Conservation (phyloP, 2,888 invertebrate genomes). For the Stenodema calcarata region DNA sequence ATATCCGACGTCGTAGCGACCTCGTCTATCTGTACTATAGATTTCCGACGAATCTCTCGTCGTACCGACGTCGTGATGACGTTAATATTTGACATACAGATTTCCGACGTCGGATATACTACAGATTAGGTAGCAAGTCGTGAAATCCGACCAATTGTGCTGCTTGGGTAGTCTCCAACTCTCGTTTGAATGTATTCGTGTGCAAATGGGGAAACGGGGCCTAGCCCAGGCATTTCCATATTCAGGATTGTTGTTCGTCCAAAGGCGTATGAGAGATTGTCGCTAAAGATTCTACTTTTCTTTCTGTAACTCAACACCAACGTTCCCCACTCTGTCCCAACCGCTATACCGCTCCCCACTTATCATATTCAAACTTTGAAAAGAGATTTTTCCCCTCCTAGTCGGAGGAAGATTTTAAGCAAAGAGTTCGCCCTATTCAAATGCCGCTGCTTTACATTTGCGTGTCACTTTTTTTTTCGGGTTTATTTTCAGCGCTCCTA, state of each 20-base stretch:
- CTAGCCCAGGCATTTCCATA: conserved; percentile 4
- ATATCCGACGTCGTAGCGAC: too few species aligned
- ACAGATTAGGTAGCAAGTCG: too few species aligned
- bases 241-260: conserved; percentile 31
- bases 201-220: conserved; percentile 20
- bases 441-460: conserved; percentile 2
- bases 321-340: background rate
- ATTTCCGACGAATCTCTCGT: too few species aligned
- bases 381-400: background rate
- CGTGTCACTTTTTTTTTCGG: background rate
- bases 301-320: background rate
- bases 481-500: background rate
- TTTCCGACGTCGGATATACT: too few species aligned
- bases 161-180: conserved; percentile 2
- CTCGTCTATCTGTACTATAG: too few species aligned
- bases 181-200: conserved; percentile 43
- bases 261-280: conserved; percentile 28
- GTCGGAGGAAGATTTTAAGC: background rate
- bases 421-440: background rate
- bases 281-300: conserved; percentile 22
- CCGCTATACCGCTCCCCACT: conserved; percentile 5
- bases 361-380: conserved; percentile 28
- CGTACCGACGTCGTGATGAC: too few species aligned
- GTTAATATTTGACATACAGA: too few species aligned
- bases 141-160: too few species aligned